phyloP scores from a whole-genome alignment of 2,113 vertebrate species.

The Atlantisia rogersi region DNA sequence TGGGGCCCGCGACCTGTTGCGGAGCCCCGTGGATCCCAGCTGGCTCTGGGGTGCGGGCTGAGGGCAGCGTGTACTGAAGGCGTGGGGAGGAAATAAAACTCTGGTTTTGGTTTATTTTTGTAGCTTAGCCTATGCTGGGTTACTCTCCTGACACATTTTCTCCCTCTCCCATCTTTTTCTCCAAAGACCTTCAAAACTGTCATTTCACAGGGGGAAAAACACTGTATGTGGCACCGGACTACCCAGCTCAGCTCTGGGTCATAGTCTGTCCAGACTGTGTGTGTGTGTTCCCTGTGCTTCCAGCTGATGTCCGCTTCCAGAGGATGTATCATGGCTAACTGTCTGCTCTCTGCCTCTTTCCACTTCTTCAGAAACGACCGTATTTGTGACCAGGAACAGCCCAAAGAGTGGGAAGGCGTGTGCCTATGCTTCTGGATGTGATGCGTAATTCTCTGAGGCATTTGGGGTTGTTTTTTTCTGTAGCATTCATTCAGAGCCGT shows the following conservation, averaged over 20 bases:
- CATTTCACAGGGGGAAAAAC: neutral
- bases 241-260: neutral
- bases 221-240: fast-evolving
- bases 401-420: neutral
- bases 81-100: neutral
- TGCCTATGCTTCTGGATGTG: neutral
- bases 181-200: neutral
- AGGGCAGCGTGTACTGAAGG: neutral
- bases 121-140: neutral
- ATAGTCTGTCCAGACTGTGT: fast-evolving
- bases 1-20: neutral
- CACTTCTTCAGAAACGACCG: neutral
- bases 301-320: neutral
- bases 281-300: neutral
- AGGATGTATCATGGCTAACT: neutral
- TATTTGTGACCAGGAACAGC: neutral
- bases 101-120: neutral
- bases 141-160: neutral
- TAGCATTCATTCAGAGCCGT: conserved; percentile 18
- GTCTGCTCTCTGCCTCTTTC: neutral
- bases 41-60: neutral
- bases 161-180: neutral
- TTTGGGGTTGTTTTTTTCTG: neutral
- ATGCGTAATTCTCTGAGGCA: neutral
- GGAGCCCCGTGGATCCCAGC: neutral